Base-by-base conservation (phyloP, 2,797 vertebrate genomes). In the Oreonectes daqikongensis region DNA sequence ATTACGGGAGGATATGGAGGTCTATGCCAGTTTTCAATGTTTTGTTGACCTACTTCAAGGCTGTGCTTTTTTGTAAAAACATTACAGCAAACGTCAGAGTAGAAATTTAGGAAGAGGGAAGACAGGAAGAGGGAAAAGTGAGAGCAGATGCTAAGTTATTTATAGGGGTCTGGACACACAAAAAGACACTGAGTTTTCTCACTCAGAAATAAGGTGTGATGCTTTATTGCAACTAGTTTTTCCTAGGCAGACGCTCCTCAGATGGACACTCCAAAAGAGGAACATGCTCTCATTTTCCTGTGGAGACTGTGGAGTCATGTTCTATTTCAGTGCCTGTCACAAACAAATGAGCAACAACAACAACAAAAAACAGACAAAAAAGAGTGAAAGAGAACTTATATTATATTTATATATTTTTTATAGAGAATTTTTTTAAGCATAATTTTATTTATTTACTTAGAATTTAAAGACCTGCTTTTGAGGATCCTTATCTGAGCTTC, bases 211-310 rank as follows among this genome's bases (percentile, higher is more conserved):
- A 64, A 60, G 48, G 22, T 42, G 40, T 44, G 5, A 57, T 52
- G 57, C 59, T 42, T 3, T 32, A 63, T 22, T 40, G 22, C 60
- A 40, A 22, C 42, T 68, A 53, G 74, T 40, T 55, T 59, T 75
- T 42, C 60, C 28, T 35, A 77, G 65, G 53, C 55, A 78, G 69
- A 78, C 22, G 48, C 65, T 42, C 57, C 35, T 64, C 53, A 67
- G 57, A 60, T 14, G 6, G 52, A 75, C 1, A 0, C 18, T 66
- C 38, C 68, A 61, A 60, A 79, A 76, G 32, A 63, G 65, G 66
- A 79, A 32, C 73, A 78, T 75, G 74, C 60, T 66, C 28, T 84
- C 67, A 71, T 61, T 76, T 66, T 72, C 30, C 48, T 69, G 69
- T 28, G 26, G 50, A 80, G 53, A 76, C 74, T 74, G 11, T 24